A percentile compares a stretch with the other conserved stretches of the same genome.
phyloP scores from a whole-genome alignment of 64 coral and sea anemone genomes.

The Stichodactyla helianthus region DNA sequence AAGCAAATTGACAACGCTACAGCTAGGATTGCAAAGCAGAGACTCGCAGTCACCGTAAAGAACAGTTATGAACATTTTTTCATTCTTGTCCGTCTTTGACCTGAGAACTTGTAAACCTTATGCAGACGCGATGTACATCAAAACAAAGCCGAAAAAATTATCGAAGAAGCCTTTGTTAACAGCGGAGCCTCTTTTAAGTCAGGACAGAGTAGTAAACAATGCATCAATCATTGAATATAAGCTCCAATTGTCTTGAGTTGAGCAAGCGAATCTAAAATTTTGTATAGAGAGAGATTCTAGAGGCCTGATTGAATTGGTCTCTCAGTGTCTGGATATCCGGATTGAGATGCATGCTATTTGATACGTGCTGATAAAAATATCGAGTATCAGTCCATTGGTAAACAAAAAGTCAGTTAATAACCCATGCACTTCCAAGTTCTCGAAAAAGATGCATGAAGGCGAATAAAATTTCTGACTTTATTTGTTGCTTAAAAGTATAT shows the following conservation, averaged over 20 bases:
- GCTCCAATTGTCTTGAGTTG: not conserved
- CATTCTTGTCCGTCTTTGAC: not conserved
- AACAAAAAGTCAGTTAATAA: not conserved
- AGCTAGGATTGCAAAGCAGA: conserved; percentile 71
- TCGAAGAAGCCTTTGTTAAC: not conserved
- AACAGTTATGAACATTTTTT: conserved; percentile 67
- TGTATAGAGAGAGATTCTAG: not conserved
- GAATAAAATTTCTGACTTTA: too few relatives aligned
- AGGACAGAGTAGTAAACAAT: not conserved
- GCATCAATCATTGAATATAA: not conserved
- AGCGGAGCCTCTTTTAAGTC: not conserved
- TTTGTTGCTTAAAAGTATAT: too few relatives aligned
- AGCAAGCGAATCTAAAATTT: not conserved
- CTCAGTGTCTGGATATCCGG: not conserved
- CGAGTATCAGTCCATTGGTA: not conserved
- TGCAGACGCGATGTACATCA: not conserved
- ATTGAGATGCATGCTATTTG: not conserved
- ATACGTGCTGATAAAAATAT: not conserved
- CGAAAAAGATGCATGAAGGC: too few relatives aligned
- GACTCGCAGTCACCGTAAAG: conserved; percentile 74
- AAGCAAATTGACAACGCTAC: conserved; percentile 67
- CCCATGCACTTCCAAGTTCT: too few relatives aligned
- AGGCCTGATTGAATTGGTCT: not conserved
- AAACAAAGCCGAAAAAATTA: not conserved
- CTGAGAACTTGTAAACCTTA: not conserved